phyloP scores from a whole-genome alignment of 2,888 invertebrate genomes.

The Phyllotreta striolata region DNA sequence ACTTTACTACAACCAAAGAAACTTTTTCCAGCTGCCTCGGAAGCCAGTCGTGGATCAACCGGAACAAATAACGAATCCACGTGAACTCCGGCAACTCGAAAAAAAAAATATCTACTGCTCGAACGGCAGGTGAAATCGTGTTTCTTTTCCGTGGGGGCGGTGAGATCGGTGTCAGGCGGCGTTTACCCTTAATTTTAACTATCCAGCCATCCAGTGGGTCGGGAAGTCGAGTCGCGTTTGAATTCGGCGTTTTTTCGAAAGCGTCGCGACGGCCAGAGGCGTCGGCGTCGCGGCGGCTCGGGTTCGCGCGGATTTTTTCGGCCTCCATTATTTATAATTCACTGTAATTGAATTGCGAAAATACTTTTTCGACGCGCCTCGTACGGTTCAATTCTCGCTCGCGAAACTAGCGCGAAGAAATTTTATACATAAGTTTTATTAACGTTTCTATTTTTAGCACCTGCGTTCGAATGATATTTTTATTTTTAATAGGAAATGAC shows the following conservation, averaged over 20 bases:
- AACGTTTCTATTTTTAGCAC: too few species aligned
- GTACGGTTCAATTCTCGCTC: too few species aligned
- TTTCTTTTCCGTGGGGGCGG: conserved; percentile 24
- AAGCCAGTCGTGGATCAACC: not conserved
- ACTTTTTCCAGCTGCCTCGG: conserved; percentile 21
- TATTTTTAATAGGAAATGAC: conserved; percentile 10
- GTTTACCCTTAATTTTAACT: conserved; percentile 47
- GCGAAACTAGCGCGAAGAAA: too few species aligned
- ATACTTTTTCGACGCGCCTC: too few species aligned
- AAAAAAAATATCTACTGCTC: conserved; percentile 29
- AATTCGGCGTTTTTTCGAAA: conserved; percentile 33
- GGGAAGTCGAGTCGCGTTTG: conserved; percentile 44
- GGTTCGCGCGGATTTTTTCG: conserved; percentile 2
- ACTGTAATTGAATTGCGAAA: too few species aligned
- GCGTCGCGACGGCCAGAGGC: conserved; percentile 40
- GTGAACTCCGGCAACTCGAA: conserved; percentile 16
- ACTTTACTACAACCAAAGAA: conserved; percentile 6
- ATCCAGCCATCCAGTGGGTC: conserved; percentile 65
- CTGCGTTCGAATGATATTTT: too few species aligned
- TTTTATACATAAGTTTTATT: too few species aligned
- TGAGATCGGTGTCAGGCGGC: conserved; percentile 55
- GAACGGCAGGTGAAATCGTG: conserved; percentile 19
- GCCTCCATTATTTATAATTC: not conserved
- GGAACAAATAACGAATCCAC: conserved; percentile 36
- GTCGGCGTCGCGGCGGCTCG: conserved; percentile 17